Base-by-base conservation (phyloP, 2,113 vertebrate species). In the Rhinopomastus cyanomelas region DNA sequence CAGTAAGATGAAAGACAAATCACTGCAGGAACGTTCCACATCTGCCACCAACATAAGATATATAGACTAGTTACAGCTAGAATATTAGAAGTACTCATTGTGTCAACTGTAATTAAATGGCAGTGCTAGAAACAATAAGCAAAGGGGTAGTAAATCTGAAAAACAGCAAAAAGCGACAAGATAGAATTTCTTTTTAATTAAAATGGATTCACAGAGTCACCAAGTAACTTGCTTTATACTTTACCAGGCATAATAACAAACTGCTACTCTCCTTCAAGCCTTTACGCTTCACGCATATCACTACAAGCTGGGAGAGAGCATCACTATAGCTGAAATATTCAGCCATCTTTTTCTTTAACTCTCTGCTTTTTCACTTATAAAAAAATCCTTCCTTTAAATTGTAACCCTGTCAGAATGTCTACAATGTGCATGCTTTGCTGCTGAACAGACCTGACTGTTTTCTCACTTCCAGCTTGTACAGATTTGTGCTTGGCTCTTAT, bases 151-250 rank as follows among this genome's bases (percentile, higher is more conserved):
- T 55, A 88, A 76, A 88, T 48, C 59, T 67, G 26, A 76, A 76
- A 84, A 92, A 62, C 8, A 48, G 37, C 22, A 87, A 76, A 86
- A 85, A 61, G 9, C 87, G 22, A 74, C 32, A 79, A 91, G 37
- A 93, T 79, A 86, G 92, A 90, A 85, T 82, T 94, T 92, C 27
- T 88, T 85, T 92, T 96, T 96, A 97, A 97, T 97, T 97, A 95
- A 95, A 95, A 96, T 55, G 76, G 92, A 88, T 87, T 96, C 91
- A 71, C 44, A 89, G 57, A 65, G 52, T 81, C 84, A 87, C 60
- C 34, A 77, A 67, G 30, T 94, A 88, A 94, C 95, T 96, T 94
- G 88, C 59, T 96, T 95, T 96, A 67, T 88, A 93, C 90, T 96
- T 95, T 88, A 92, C 81, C 77, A 96, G 73, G 27, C 12, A 3